Conservation (phyloP, 2,888 invertebrate genomes). For the Troilus luridus region DNA sequence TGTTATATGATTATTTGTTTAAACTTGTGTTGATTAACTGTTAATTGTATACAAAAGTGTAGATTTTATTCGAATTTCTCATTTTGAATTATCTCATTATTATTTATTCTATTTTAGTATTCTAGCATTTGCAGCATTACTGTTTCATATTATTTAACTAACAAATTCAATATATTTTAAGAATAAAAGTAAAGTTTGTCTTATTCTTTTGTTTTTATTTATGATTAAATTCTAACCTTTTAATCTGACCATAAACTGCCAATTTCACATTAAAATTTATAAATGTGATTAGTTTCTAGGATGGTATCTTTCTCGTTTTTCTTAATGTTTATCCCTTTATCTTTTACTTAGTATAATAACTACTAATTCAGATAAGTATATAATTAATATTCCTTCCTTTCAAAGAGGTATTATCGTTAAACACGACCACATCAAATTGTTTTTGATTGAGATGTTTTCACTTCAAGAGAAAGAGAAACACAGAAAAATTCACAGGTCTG, state of each 20-base stretch:
- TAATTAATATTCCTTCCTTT: neutral
- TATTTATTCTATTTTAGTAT: neutral
- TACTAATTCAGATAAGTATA: no score
- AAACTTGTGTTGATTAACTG: neutral
- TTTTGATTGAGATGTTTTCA: no score
- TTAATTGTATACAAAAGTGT: neutral
- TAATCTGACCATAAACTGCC: neutral
- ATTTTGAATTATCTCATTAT: neutral
- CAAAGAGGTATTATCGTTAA: neutral
- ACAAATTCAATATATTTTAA: neutral
- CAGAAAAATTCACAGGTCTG: no score
- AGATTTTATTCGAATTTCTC: neutral
- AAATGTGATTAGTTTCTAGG: neutral
- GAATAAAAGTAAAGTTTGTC: neutral
- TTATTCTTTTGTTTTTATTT: neutral
- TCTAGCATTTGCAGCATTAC: neutral
- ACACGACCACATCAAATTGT: no score
- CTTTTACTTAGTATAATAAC: neutral
- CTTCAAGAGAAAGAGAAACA: no score
- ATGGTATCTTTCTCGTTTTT: neutral
- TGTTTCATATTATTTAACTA: neutral
- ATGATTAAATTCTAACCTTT: neutral
- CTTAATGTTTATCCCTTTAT: neutral
- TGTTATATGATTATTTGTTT: neutral
- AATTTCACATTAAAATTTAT: neutral